Conservation (phyloP, 1,140 invertebrate genomes). For the Steinernema khuongi region DNA sequence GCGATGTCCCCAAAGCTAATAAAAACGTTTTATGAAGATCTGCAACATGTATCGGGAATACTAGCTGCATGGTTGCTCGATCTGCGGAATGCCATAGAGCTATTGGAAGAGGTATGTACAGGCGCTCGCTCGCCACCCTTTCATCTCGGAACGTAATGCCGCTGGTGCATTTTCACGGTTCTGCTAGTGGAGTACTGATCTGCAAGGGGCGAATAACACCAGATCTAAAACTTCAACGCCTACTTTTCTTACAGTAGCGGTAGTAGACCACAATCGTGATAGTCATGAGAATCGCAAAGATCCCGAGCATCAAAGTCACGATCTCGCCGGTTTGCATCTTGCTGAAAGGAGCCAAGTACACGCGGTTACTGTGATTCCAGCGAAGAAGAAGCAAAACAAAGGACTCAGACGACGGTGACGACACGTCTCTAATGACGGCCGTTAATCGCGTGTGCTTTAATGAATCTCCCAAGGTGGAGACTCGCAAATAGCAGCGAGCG, state of each 20-base stretch:
- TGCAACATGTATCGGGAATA: no score
- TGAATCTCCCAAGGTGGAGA: not conserved
- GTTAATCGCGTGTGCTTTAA: not conserved
- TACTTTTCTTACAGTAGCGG: constrained; percentile 4
- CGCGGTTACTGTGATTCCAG: no score
- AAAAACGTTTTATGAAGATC: not conserved
- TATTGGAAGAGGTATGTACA: constrained; percentile 14
- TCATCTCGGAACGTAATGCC: not conserved
- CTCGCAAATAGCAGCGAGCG: not conserved
- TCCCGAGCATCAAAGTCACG: not conserved
- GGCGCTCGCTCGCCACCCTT: not conserved
- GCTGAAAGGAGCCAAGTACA: not conserved
- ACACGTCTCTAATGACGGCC: not conserved
- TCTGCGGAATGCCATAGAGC: not conserved
- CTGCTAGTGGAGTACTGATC: not conserved
- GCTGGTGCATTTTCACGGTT: constrained; percentile 1
- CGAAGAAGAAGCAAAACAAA: no score
- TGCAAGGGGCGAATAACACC: not conserved
- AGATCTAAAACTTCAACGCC: no score
- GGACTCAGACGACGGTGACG: no score
- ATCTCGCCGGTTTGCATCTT: constrained; percentile 3
- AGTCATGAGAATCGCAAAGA: constrained; percentile 7
- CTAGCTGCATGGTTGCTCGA: no score
- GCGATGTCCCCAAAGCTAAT: not conserved
- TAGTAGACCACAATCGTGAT: constrained; percentile 1